Evolutionary conservation across 2,113 vertebrate genomes (phyloP).

Genomic region (human (Homo sapiens)): GRCh38 chr21:38293501-38294000

Average conservation of each 20-base stretch:
- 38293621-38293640: neutral
- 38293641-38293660: neutral
- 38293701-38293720: neutral
- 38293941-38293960: neutral
- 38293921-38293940: neutral
- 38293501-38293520: no score
- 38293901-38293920: no score
- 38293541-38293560: neutral
- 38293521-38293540: neutral
- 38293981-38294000: neutral
- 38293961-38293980: neutral
- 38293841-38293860: neutral
- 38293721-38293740: no score
- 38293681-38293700: no score
- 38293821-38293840: neutral
- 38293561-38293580: rapidly evolving
- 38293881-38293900: neutral
- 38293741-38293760: neutral
- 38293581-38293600: rapidly evolving
- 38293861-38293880: neutral
- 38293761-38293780: neutral
- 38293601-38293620: rapidly evolving
- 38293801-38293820: rapidly evolving
- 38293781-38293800: neutral
- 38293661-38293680: neutral